Evolutionary conservation across 37 sponge, comb jelly and placozoan species (phyloP).

Genomic region (Chondrilla cf. caribensis): DNA sequence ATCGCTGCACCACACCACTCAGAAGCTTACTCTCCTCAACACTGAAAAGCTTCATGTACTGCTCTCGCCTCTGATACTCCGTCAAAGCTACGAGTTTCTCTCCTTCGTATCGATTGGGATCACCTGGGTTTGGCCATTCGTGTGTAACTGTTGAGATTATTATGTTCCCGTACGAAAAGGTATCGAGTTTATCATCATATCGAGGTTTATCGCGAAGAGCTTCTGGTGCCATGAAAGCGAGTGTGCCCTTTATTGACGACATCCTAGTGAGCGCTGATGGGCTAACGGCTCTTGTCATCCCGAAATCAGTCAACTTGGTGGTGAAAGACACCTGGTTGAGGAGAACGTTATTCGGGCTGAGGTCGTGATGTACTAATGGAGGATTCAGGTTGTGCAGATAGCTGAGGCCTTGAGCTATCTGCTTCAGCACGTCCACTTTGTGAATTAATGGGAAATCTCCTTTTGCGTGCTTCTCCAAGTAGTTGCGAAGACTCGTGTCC

Average conservation of each 20-base stretch:
- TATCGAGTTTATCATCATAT: slow-evolving; percentile 8
- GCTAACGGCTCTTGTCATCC: neutral
- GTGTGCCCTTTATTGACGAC: slow-evolving; percentile 4
- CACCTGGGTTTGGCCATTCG: neutral
- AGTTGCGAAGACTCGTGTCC: neutral
- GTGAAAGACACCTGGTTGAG: neutral
- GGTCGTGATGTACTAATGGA: slow-evolving; percentile 8
- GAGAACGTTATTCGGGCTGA: slow-evolving; percentile 8
- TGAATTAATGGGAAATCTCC: neutral
- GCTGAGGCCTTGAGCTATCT: neutral
- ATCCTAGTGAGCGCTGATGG: neutral
- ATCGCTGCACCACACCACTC: neutral
- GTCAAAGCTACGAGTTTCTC: slow-evolving; percentile 9
- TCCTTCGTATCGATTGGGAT: neutral
- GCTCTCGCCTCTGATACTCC: neutral
- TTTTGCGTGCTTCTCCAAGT: neutral
- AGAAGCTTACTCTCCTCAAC: neutral
- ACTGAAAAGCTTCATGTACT: neutral
- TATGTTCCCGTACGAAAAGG: neutral
- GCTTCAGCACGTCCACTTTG: neutral
- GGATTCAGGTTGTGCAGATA: slow-evolving; percentile 13
- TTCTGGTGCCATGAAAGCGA: slow-evolving; percentile 9
- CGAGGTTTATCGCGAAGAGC: neutral
- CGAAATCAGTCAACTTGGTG: neutral
- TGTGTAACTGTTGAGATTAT: neutral